These are phyloP conservation scores for Nomada fucata DNA, from an alignment of 2,888 invertebrate species.

Conservation along the genomic window DNA sequence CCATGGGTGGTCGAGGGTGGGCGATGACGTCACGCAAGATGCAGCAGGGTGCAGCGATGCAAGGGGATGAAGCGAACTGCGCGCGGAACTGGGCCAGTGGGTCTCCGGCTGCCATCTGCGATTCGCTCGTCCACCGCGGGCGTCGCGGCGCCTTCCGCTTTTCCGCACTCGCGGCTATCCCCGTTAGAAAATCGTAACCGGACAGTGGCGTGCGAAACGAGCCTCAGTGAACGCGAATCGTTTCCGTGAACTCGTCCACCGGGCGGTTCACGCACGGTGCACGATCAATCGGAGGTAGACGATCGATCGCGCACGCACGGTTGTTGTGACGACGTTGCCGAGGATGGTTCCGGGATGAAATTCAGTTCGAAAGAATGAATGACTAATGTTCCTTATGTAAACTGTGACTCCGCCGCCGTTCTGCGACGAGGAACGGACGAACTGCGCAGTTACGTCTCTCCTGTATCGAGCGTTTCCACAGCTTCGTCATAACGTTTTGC, in stretches of 20 bases:
- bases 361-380: constrained; percentile 17
- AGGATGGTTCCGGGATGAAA: constrained; percentile 10
- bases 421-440: neutral
- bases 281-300: neutral
- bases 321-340: constrained; percentile 21
- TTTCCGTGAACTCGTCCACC: constrained; percentile 3
- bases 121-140: constrained; percentile 66
- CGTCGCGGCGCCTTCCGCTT: constrained; percentile 32
- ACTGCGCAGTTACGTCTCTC: constrained; percentile 15
- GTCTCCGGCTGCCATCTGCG: constrained; percentile 82
- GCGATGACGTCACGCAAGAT: constrained; percentile 79
- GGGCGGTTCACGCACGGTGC: neutral
- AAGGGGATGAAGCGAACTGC: constrained; percentile 77
- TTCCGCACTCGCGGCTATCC: constrained; percentile 27
- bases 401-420: constrained; percentile 29
- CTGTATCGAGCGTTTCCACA: constrained; percentile 24
- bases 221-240: constrained; percentile 13
- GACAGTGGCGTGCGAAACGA: constrained; percentile 1
- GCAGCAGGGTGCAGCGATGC: constrained; percentile 72
- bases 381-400: constrained; percentile 38
- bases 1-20: constrained; percentile 73
- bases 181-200: constrained; percentile 20
- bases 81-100: constrained; percentile 82
- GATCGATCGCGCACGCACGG: neutral
- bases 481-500: constrained; percentile 26